phyloP scores from a whole-genome alignment of 2,113 vertebrate species.

The Trichomycterus rosablanca region DNA sequence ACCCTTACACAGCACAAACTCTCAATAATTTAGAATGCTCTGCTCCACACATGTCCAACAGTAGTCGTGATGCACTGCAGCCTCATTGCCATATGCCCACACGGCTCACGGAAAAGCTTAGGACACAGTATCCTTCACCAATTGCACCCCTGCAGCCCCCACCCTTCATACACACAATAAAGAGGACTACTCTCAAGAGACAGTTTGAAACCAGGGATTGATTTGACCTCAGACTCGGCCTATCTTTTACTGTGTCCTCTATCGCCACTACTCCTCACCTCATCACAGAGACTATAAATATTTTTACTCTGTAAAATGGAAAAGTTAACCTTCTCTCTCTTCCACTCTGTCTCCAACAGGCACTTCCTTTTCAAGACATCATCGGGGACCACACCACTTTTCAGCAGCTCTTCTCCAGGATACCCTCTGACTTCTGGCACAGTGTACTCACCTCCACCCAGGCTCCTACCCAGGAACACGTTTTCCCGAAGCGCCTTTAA shows the following conservation, averaged over 20 bases:
- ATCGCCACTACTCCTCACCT: background rate
- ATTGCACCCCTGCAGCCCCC: constrained; percentile 3
- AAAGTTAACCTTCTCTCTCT: background rate
- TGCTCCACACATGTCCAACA: constrained; percentile 35
- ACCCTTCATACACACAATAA: background rate
- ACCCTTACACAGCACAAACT: no score
- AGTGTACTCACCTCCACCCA: constrained; percentile 93
- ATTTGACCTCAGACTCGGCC: constrained; percentile 25
- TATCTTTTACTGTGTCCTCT: constrained; percentile 18
- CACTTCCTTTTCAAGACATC: constrained; percentile 99
- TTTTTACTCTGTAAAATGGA: background rate
- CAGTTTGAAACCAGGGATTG: constrained; percentile 23
- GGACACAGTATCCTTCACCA: constrained; percentile 42
- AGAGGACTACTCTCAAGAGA: background rate
- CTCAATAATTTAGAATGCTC: no score
- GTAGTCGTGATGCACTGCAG: constrained; percentile 26
- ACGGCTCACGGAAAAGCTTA: constrained; percentile 37
- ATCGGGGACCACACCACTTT: constrained; percentile 94
- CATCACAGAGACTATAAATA: background rate
- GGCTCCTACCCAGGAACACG: constrained; percentile 93
- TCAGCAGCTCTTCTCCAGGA: constrained; percentile 95
- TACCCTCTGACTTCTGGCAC: constrained; percentile 97
- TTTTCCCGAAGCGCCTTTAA: constrained; percentile 98
- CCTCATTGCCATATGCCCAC: constrained; percentile 44
- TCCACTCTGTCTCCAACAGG: constrained; percentile 63